Conservation (phyloP, 1,140 invertebrate species). For the Armadillidium nasatum region DNA sequence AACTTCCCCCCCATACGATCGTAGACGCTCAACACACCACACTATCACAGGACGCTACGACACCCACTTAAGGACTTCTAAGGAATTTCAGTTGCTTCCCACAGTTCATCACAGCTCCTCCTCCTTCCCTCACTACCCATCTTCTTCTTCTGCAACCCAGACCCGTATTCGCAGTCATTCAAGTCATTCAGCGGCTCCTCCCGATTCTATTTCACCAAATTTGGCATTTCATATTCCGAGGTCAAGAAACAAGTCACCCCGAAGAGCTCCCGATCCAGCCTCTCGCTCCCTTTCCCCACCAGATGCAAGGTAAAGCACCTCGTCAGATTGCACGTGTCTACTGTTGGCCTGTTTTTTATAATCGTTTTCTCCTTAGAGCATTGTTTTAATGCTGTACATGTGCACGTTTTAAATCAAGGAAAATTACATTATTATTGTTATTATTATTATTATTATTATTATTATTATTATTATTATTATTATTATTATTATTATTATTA, state of each 20-base stretch:
- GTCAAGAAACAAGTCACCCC: conserved; percentile 54
- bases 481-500: no score
- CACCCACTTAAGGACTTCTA: conserved; percentile 32
- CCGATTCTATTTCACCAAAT: conserved; percentile 57
- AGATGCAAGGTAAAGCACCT: conserved; percentile 57
- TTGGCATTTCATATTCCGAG: conserved; percentile 48
- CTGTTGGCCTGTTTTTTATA: conserved; percentile 4
- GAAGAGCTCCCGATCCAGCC: conserved; percentile 57
- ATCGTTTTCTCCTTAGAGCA: conserved; percentile 3
- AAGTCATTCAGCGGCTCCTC: conserved; percentile 70
- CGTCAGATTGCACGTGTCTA: background rate
- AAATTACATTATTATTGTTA: no score
- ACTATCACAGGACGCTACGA: conserved; percentile 53
- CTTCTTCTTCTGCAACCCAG: conserved; percentile 30
- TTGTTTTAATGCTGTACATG: background rate
- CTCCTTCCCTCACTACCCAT: background rate
- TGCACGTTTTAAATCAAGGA: background rate
- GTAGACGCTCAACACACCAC: conserved; percentile 58
- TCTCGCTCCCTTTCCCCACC: conserved; percentile 70
- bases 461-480: no score
- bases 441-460: no score
- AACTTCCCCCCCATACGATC: conserved; percentile 62
- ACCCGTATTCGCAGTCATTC: conserved; percentile 58
- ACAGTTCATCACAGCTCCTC: background rate
- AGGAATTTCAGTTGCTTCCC: conserved; percentile 18